Conservation (phyloP, 2,113 vertebrate genomes). For the Xiphophorus hellerii region DNA sequence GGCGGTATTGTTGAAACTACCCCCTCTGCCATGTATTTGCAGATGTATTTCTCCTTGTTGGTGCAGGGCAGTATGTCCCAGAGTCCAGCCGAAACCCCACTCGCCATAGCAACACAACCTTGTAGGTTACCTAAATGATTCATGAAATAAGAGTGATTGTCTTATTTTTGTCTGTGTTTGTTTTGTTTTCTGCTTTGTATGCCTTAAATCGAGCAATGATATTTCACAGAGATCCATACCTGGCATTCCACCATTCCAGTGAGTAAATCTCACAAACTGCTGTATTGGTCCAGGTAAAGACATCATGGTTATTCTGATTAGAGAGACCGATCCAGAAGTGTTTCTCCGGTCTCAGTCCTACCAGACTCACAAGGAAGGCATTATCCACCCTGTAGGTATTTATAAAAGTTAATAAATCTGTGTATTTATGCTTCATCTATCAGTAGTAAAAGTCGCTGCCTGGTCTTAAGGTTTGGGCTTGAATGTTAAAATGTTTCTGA, state of each 20-base stretch:
- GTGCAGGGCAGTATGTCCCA: conserved; percentile 92
- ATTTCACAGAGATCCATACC: conserved; percentile 35
- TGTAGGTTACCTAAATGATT: conserved; percentile 62
- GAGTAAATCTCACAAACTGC: conserved; percentile 84
- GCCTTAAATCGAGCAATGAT: not conserved
- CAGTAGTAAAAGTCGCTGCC: not conserved
- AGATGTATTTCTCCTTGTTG: conserved; percentile 89
- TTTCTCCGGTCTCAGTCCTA: conserved; percentile 87
- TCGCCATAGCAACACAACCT: conserved; percentile 92
- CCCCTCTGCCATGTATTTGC: conserved; percentile 88
- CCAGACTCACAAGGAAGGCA: conserved; percentile 90
- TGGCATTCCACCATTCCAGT: conserved; percentile 85
- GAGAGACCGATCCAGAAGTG: conserved; percentile 94
- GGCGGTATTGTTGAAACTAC: conserved; percentile 76
- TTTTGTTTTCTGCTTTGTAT: not conserved
- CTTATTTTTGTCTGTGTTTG: not conserved
- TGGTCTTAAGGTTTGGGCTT: not conserved
- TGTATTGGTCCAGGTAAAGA: conserved; percentile 84
- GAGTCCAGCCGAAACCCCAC: conserved; percentile 89
- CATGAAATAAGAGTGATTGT: not conserved
- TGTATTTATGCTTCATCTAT: not conserved
- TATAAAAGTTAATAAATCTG: not conserved
- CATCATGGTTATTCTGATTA: conserved; percentile 81
- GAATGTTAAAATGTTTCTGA: not conserved
- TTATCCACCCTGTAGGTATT: conserved; percentile 86